Conservation (phyloP, 1,140 invertebrate genomes). For the Drosophila burlai region DNA sequence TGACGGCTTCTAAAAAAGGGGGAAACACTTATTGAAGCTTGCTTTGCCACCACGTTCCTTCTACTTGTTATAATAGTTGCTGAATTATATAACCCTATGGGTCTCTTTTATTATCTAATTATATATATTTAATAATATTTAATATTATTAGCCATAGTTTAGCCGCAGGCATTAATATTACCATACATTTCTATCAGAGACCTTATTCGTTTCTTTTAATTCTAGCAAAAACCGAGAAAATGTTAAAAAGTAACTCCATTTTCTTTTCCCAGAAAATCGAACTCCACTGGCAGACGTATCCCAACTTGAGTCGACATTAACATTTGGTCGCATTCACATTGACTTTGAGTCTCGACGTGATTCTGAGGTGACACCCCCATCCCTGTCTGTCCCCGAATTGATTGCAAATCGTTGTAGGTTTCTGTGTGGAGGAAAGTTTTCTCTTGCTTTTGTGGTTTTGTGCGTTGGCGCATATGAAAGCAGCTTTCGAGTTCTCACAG, state of each 20-base stretch:
- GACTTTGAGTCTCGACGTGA: conserved; percentile 59
- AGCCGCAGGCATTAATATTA: background rate
- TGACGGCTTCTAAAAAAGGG: conserved; percentile 1
- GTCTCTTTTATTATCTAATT: background rate
- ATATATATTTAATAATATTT: no score
- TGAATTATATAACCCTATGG: background rate
- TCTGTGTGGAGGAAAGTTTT: conserved; percentile 44
- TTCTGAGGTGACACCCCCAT: conserved; percentile 16
- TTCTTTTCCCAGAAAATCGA: background rate
- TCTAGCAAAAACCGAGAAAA: background rate
- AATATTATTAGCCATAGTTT: background rate
- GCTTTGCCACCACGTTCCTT: background rate
- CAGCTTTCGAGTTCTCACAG: conserved; percentile 60
- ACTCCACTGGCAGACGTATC: conserved; percentile 1
- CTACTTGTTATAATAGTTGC: background rate
- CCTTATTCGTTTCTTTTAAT: background rate
- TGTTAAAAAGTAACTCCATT: background rate
- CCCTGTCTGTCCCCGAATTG: conserved; percentile 49
- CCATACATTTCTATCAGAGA: no score
- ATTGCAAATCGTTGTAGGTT: conserved; percentile 75
- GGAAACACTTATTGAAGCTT: conserved; percentile 13
- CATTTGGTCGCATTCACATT: conserved; percentile 72
- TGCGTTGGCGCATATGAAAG: conserved; percentile 62
- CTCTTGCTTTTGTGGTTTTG: conserved; percentile 49
- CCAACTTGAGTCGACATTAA: conserved; percentile 66